Evolutionary conservation across 2,797 vertebrate species (phyloP).

Genomic region (Capromys pilorides): DNA sequence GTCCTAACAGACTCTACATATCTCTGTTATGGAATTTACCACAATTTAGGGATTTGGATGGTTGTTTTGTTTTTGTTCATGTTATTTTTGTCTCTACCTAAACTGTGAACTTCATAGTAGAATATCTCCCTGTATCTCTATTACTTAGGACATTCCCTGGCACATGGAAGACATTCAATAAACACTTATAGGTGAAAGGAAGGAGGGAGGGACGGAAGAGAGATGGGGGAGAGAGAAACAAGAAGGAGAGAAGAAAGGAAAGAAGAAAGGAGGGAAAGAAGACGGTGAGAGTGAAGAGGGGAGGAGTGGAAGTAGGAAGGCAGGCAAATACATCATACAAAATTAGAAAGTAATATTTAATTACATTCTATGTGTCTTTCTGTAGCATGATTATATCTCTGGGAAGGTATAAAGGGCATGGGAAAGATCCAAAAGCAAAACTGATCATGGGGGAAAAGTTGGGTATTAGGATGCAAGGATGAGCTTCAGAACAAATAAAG

Average conservation of each 20-base stretch:
- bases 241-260: background rate
- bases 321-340: background rate
- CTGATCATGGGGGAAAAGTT: background rate
- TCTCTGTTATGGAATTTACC: background rate
- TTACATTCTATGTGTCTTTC: background rate
- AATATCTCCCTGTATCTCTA: background rate
- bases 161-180: conserved; percentile 1
- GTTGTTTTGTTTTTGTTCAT: background rate
- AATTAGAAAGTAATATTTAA: background rate
- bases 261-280: background rate
- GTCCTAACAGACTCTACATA: background rate
- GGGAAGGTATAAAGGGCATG: background rate
- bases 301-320: background rate
- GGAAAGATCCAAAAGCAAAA: background rate
- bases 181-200: background rate
- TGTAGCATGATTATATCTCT: background rate
- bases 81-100: background rate
- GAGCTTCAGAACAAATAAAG: conserved; percentile 14
- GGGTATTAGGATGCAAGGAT: background rate
- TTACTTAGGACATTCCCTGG: background rate
- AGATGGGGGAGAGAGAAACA: background rate
- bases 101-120: conserved; percentile 39
- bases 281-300: background rate
- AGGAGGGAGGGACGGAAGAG: background rate
- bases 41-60: background rate